Evolutionary conservation across 1,140 invertebrate species (phyloP).

Genomic region (Frieseomelitta varia): DNA sequence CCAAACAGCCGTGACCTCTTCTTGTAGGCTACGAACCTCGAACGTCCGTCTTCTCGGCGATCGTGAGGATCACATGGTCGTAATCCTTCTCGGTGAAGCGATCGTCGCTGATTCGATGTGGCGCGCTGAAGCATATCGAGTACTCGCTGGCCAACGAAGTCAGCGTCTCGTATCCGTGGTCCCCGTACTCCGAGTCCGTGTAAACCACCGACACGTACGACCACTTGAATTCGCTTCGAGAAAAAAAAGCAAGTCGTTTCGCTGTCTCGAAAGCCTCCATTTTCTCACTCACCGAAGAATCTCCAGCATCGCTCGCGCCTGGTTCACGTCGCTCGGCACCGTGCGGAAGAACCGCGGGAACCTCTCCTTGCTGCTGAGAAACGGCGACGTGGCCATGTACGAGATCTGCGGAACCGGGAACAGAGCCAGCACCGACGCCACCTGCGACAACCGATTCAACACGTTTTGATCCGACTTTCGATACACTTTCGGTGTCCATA

Average conservation of each 20-base stretch:
- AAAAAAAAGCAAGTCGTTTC: no score
- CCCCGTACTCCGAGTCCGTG: constrained; percentile 83
- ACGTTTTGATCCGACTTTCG: no score
- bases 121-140: constrained; percentile 83
- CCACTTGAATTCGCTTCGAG: constrained; percentile 82
- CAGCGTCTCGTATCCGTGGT: constrained; percentile 83
- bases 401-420: constrained; percentile 85
- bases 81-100: constrained; percentile 79
- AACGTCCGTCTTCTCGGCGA: constrained; percentile 74
- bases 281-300: constrained; percentile 80
- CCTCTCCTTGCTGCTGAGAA: constrained; percentile 82
- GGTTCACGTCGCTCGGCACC: constrained; percentile 84
- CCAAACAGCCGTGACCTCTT: no score
- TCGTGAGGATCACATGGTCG: constrained; percentile 79
- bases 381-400: constrained; percentile 84
- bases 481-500: no score
- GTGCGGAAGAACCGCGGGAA: constrained; percentile 85
- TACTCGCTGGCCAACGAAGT: constrained; percentile 79
- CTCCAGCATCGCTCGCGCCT: constrained; percentile 84
- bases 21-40: no score
- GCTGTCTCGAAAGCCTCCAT: neutral
- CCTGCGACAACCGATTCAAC: constrained; percentile 70
- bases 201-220: constrained; percentile 85
- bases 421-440: constrained; percentile 83
- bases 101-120: constrained; percentile 78